Evolutionary conservation across 2,888 invertebrate genomes (phyloP).

Genomic region (Trissonchulus latispiculum): DNA sequence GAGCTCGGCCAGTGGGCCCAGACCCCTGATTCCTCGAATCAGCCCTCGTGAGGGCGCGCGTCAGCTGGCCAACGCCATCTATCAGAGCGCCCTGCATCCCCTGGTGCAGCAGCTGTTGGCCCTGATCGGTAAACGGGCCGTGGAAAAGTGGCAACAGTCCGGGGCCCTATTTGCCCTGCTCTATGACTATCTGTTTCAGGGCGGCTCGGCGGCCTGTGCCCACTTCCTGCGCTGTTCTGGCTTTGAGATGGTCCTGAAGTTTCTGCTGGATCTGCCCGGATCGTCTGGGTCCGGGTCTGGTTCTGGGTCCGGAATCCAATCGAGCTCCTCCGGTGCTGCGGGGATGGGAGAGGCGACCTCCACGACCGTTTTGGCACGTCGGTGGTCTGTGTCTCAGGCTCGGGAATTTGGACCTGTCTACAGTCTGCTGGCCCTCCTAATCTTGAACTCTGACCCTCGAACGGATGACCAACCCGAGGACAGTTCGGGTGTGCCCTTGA

Average conservation of each 20-base stretch:
- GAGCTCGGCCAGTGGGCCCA: too few species aligned
- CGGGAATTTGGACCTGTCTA: constrained; percentile 49
- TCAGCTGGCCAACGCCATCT: not conserved
- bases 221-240: constrained; percentile 46
- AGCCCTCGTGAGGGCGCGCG: too few species aligned
- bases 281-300: not conserved
- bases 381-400: constrained; percentile 49
- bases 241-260: constrained; percentile 45
- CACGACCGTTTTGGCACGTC: constrained; percentile 39
- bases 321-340: too few species aligned
- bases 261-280: constrained; percentile 44
- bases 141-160: not conserved
- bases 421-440: constrained; percentile 45
- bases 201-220: constrained; percentile 47
- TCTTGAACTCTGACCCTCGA: constrained; percentile 45
- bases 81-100: not conserved
- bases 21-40: too few species aligned
- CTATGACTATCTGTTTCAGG: constrained; percentile 25
- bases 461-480: constrained; percentile 28
- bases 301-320: not conserved
- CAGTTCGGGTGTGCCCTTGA: constrained; percentile 37
- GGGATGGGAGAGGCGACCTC: not conserved
- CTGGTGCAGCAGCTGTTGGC: constrained; percentile 1
- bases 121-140: constrained; percentile 7
- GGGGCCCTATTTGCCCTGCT: constrained; percentile 14